Conservation (phyloP, 2,797 vertebrate species). For the Myotis findleyi region DNA sequence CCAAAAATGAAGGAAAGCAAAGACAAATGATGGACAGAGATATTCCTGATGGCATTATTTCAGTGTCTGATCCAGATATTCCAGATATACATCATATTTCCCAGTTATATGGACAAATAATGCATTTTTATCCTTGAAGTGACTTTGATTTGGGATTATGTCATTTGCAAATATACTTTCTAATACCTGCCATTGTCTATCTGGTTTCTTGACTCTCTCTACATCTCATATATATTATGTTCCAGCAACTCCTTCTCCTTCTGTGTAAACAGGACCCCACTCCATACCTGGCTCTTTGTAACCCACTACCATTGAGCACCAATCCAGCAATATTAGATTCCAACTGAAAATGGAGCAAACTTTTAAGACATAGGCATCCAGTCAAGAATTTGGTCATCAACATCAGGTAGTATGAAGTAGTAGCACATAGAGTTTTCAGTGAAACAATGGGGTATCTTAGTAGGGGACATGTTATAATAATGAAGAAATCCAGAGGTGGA, state of each 20-base stretch:
- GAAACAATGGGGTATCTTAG: neutral
- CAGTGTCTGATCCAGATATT: neutral
- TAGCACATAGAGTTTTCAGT: neutral
- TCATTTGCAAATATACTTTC: constrained; percentile 9
- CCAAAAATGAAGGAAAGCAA: constrained; percentile 36
- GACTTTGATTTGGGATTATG: constrained; percentile 41
- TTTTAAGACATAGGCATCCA: constrained; percentile 27
- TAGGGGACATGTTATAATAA: neutral
- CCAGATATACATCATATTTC: neutral
- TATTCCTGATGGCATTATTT: neutral
- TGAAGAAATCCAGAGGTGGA: neutral
- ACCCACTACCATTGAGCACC: neutral
- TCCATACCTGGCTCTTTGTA: neutral
- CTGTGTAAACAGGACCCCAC: neutral
- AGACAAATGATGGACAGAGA: neutral
- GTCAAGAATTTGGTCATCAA: constrained; percentile 33
- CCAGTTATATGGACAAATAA: neutral
- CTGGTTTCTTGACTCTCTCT: neutral
- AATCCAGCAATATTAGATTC: neutral
- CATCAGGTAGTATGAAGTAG: neutral
- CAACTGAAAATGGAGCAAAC: neutral
- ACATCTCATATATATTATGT: neutral
- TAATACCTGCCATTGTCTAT: neutral
- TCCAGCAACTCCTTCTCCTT: neutral
- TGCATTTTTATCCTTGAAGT: constrained; percentile 9